phyloP scores from a whole-genome alignment of 2,888 invertebrate species.

The Acanthoscelides obtectus region DNA sequence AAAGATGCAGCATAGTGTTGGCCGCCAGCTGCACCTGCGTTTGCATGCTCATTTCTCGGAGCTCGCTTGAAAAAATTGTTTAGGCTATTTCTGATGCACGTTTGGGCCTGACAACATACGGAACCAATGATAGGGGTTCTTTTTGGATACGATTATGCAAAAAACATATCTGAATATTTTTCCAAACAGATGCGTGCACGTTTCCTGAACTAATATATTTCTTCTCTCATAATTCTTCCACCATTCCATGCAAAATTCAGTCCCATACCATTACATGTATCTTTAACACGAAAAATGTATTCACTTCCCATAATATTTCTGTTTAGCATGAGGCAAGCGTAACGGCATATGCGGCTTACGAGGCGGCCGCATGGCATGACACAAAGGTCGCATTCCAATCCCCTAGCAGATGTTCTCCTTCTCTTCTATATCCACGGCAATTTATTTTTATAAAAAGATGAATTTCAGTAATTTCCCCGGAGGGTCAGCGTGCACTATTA shows the following conservation, averaged over 20 bases:
- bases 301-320: background rate
- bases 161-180: no score
- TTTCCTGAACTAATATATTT: no score
- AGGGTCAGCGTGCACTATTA: background rate
- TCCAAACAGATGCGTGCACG: no score
- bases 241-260: background rate
- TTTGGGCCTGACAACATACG: no score
- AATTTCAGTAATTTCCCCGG: background rate
- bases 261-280: background rate
- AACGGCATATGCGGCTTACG: background rate
- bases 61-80: no score
- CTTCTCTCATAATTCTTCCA: background rate
- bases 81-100: no score
- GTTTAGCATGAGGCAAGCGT: background rate
- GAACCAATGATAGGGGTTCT: no score
- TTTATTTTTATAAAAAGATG: background rate
- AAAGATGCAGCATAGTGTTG: no score
- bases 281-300: background rate
- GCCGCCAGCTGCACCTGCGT: no score
- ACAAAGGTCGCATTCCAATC: background rate
- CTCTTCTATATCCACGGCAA: background rate
- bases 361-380: background rate
- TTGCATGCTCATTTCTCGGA: no score
- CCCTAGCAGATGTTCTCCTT: background rate
- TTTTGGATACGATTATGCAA: no score